Base-by-base conservation (phyloP, 1,140 invertebrate species). In the Lepidurus packardi region DNA sequence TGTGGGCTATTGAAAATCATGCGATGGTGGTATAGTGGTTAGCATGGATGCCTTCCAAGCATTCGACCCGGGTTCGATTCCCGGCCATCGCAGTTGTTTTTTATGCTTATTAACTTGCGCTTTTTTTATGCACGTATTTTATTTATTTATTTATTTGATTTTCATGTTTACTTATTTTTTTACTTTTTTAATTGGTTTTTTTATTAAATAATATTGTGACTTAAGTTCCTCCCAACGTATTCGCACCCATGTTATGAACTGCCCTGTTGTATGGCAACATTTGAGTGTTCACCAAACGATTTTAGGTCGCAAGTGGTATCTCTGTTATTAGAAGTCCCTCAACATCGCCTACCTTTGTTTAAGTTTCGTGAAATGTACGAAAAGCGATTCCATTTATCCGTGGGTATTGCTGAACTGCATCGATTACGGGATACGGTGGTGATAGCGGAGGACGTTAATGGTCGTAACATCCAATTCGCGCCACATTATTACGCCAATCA, bases 61-160 rank as follows among this genome's bases (percentile, higher is more conserved):
- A 93, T 91, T 93, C 93, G 93, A 94, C 92, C 93, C 91, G 92
- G 91, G 93, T 94, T 95, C 93, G 92, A 94, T 92, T 95, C 93
- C 91, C 92, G 92, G 91, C 91, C 91, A 90, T 92, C 91, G 91
- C 91, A 91, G 76, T 45, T 24, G 79, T 81, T 82, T 83, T 73
- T 78, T 65, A 34, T 0, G 34, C 34, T 34, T 34, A 3, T 78
- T 21, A n/a, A 5, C 45, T 65, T 65, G 6, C 21, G 16, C 8
- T 21, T n/a, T 65, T 65, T 81, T 41, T 77, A 88, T 89, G n/a
- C 88, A 89, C 83, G 88, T 90, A 53, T 87, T 90, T 16, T 78
- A n/a, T 13, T 65, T 11, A 13, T 21, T n/a, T 16, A 7, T 65
- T 7, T 47, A 47, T 7, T 65, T 21, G 4, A 65, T 65, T 65